Evolutionary conservation across 2,888 invertebrate species (phyloP), one percentile per base, ranked within the genome.

Genomic region (Drosophila villosipedis): DNA sequence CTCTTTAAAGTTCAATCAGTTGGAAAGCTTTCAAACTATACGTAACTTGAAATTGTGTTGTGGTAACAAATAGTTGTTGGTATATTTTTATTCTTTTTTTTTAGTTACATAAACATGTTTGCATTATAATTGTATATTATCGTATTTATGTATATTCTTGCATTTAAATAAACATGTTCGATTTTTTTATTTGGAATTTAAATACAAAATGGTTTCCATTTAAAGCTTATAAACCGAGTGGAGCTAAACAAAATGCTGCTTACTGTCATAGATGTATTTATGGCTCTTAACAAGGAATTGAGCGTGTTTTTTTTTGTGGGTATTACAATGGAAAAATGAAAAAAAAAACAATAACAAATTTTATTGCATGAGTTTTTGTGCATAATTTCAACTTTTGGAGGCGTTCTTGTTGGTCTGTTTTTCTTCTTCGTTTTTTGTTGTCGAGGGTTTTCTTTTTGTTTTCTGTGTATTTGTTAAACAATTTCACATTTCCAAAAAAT

Each of bases 401-500:
- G 69, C 65, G 41, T 52, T 31, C 62, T 59, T 64, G 73, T 77
- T 57, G 62, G 61, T 73, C 50, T 57, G 60, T 66, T 39, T 47
- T 63, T 52, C 61, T 58, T 55, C 60, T 58, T 64, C 30, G 7
- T 41, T 66, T 10, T 61, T 67, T 66, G 63, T 58, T 71, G 53
- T 37, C 19, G 10, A 37, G 39, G 14, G n/a, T 16, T 60, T 68
- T 52, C 31, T 43, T 58, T 58, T 58, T 73, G 59, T 47, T 53
- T 33, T 63, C 28, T 76, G 77, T 89, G 85, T 80, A 88, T 88
- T 85, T 90, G 85, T 90, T 90, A 89, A 75, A 89, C 89, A 90
- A 90, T 86, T 90, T 89, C 89, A 85, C 90, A 85, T 83, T 83
- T 73, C 70, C 65, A 60, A 71, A 78, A 90, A 86, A 90, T 86